Base-by-base conservation (phyloP, 2,797 vertebrate genomes). In the Siniperca undulata region DNA sequence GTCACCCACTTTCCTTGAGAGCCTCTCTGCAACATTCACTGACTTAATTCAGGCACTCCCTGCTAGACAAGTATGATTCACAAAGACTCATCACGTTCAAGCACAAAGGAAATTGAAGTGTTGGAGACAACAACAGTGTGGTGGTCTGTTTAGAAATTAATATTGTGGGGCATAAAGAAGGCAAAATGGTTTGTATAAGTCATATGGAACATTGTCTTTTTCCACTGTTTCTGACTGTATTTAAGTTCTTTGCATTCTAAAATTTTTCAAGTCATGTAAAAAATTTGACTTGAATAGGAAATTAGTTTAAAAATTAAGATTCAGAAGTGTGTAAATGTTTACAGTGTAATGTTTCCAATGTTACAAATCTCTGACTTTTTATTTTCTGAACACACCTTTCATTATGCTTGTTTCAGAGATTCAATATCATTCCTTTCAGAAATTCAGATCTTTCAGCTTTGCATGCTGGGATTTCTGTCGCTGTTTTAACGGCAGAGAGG, bases 1-100 rank as follows among this genome's bases (percentile, higher is more conserved):
- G 84, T 86, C 88, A 68, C 50, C 64, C 82, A 83, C 75, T 86
- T 84, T 84, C 74, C 73, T 68, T 48, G 19, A 82, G 70, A 82
- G 72, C 22, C 20, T 59, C 73, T 77, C 46, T 6, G 36, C 68
- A 74, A 73, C 60, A 24, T 61, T 90, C 71, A 12, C 27, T 55
- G 73, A 52, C 78, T 82, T 82, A 48, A 78, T 77, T 42, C 76
- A 68, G 82, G 50, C 79, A 80, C 77, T 87, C 58, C 80, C 71
- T 56, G 59, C 74, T 46, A 30, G 65, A 74, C 55, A 70, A 62
- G 75, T 46, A 62, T 84, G 87, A 89, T 72, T 92, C 89, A 88
- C 34, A 73, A 64, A 76, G 66, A 72, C 46, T 42, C 22, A 56
- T 74, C 73, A 56, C 4, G 30, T 70, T 80, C 20, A 64, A 75